Evolutionary conservation across 2,113 vertebrate species (phyloP), one percentile per base, ranked within the genome.

Genomic region (Jaculus jaculus): DNA sequence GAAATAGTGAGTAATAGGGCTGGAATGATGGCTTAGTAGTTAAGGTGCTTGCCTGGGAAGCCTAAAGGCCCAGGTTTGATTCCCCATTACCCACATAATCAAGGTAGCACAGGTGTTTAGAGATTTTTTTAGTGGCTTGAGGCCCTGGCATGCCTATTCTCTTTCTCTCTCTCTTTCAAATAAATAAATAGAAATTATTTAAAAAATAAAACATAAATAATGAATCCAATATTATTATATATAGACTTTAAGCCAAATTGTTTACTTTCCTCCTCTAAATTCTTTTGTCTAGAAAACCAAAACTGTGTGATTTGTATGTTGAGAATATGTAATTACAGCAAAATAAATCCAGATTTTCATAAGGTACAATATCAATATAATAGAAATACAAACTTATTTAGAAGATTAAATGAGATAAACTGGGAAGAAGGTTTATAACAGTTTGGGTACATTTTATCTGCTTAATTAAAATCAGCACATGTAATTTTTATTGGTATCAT

Each of bases 401-500:
- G 15, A 66, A 68, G 10, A 85, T 94, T 85, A 84, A 89, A 71
- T 74, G 37, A 77, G 51, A 84, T 68, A 42, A 94, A 78, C 60
- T 84, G 20, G 73, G 3, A 69, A 88, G 66, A 81, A 54, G 73
- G 73, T 32, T 90, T 69, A 85, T 37, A 82, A 30, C 16, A 72
- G 21, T 47, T 77, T 7, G 86, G 86, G 28, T 2, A 89, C 2
- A 77, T 84, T 83, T 63, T 68, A 78, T 81, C 21, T 78, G 24
- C 4, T 47, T 94, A 84, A 28, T 51, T 88, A 75, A 72, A 73
- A 69, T 66, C 60, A 58, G 63, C 21, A 54, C 2, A 28, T 58
- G 6, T 28, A 4, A 2, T 16, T 82, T 4, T 54, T 84, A 58
- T 30, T 68, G 20, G n/a, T 71, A 21, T 37, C 21, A 68, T 42